Conservation (phyloP, 2,888 invertebrate genomes). For the Rhorus exstirpatorius region DNA sequence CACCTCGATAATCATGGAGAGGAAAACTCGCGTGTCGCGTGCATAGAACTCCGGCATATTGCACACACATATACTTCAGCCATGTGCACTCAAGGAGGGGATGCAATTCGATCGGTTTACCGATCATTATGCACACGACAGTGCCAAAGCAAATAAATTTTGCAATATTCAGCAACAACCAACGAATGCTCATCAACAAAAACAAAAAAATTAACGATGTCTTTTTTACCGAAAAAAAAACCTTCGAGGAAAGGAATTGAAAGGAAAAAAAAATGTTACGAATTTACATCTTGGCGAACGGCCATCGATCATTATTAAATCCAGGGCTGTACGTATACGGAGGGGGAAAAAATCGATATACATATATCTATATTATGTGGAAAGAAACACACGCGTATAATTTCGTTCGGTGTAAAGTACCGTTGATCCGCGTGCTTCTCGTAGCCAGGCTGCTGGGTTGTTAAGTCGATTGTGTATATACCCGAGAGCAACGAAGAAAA, state of each 20-base stretch:
- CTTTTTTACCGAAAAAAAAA: too few species aligned
- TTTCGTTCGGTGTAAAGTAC: constrained; percentile 80
- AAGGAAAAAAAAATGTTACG: constrained; percentile 45
- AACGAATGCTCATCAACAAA: not conserved
- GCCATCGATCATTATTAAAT: constrained; percentile 81
- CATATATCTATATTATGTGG: constrained; percentile 55
- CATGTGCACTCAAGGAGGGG: not conserved
- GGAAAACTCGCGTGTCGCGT: constrained; percentile 41
- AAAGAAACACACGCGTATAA: constrained; percentile 75
- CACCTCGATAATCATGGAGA: constrained; percentile 50
- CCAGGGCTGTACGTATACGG: constrained; percentile 43
- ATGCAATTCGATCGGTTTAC: not conserved
- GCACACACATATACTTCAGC: constrained; percentile 24
- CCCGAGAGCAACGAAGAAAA: constrained; percentile 40
- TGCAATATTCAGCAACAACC: constrained; percentile 26
- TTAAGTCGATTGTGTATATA: constrained; percentile 52
- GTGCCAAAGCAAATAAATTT: constrained; percentile 30
- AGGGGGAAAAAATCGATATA: constrained; percentile 34
- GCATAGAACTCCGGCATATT: constrained; percentile 34
- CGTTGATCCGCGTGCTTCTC: constrained; percentile 78
- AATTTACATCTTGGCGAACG: constrained; percentile 60
- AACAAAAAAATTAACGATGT: too few species aligned
- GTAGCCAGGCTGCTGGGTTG: constrained; percentile 57
- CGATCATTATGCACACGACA: constrained; percentile 23
- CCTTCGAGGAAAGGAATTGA: too few species aligned